Evolutionary conservation across 1,140 invertebrate species (phyloP).

Genomic region (Psix sp.): DNA sequence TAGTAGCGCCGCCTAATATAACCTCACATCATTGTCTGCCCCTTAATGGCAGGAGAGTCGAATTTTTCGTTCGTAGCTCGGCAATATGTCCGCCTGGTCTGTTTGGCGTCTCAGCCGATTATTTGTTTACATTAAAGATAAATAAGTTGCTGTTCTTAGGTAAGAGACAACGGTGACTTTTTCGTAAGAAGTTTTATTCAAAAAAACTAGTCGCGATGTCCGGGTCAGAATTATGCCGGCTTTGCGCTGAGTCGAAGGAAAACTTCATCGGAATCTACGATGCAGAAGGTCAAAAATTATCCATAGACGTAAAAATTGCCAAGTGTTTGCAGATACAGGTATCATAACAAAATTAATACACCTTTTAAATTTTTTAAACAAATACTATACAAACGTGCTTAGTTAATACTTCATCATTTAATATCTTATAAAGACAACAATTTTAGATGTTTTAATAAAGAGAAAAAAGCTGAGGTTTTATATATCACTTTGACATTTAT

Average conservation of each 20-base stretch:
- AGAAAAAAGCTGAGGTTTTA: too few relatives aligned
- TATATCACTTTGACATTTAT: too few relatives aligned
- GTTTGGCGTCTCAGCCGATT: constrained; percentile 58
- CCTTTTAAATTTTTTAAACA: too few relatives aligned
- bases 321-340: constrained; percentile 77
- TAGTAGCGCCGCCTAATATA: too few relatives aligned
- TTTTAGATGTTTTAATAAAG: too few relatives aligned
- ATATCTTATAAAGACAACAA: too few relatives aligned
- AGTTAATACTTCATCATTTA: too few relatives aligned
- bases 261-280: constrained; percentile 75
- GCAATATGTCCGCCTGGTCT: constrained; percentile 65
- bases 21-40: too few relatives aligned
- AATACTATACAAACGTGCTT: too few relatives aligned
- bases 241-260: constrained; percentile 76
- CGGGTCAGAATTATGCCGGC: constrained; percentile 73
- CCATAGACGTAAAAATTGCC: constrained; percentile 73
- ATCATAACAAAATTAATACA: neutral
- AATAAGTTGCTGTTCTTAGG: neutral
- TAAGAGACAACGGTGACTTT: neutral
- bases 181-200: constrained; percentile 1
- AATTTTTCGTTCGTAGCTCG: too few relatives aligned
- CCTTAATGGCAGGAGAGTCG: too few relatives aligned
- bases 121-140: constrained; percentile 62
- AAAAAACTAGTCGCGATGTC: constrained; percentile 63
- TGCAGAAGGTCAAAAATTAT: constrained; percentile 72